phyloP scores from a whole-genome alignment of 92 coral and sea anemone species.

The Pocillopora grandis region DNA sequence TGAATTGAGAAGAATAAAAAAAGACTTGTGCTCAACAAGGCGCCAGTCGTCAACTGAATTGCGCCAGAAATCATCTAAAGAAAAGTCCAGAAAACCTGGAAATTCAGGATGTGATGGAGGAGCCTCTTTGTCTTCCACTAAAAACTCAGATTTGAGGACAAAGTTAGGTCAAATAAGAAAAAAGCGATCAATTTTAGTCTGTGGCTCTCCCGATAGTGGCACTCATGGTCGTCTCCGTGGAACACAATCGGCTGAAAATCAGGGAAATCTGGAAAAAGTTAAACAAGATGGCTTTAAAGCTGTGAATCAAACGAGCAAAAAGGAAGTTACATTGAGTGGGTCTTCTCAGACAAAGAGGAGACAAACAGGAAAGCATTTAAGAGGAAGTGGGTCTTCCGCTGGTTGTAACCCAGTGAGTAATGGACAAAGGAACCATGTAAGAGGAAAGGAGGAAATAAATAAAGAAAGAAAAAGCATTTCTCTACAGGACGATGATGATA shows the following conservation, averaged over 20 bases:
- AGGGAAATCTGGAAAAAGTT: not conserved
- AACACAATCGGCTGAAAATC: constrained; percentile 1
- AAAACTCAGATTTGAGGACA: constrained; percentile 15
- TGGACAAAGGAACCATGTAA: not conserved
- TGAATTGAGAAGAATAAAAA: not conserved
- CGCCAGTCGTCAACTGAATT: constrained; percentile 1
- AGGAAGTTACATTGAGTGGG: not conserved
- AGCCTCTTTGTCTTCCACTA: not conserved
- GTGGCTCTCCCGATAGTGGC: not conserved
- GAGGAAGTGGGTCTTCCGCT: not conserved
- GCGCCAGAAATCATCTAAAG: not conserved
- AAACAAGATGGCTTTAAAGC: not conserved
- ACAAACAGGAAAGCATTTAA: not conserved
- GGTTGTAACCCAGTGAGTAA: not conserved
- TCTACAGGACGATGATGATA: not conserved
- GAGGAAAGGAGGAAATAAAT: not conserved
- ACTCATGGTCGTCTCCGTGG: not conserved
- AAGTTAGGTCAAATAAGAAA: constrained; percentile 8
- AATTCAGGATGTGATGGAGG: not conserved
- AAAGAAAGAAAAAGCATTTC: not conserved
- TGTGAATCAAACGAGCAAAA: not conserved
- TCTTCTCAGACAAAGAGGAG: not conserved
- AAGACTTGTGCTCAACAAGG: not conserved
- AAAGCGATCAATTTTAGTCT: not conserved
- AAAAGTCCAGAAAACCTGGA: not conserved